Conservation (phyloP, 2,797 vertebrate species). For the Gila robusta region DNA sequence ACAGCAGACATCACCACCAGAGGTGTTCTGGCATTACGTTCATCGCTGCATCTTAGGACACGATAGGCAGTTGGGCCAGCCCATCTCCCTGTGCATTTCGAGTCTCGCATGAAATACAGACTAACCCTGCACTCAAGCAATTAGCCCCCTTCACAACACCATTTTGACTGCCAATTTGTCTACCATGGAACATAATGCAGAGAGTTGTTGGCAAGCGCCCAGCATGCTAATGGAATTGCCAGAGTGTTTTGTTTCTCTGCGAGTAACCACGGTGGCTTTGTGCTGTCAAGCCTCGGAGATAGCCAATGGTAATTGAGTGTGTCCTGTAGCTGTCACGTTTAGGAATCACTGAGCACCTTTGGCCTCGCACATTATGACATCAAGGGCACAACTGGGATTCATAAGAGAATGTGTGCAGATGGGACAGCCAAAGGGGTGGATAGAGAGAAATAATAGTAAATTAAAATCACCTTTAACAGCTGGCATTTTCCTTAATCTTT, state of each 20-base stretch:
- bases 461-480: slow-evolving; percentile 31
- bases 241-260: slow-evolving; percentile 77
- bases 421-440: not conserved
- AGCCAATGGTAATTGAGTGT: slow-evolving; percentile 62
- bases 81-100: slow-evolving; percentile 64
- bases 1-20: slow-evolving; percentile 31
- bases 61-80: slow-evolving; percentile 38
- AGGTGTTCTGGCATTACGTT: slow-evolving; percentile 23
- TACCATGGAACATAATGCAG: slow-evolving; percentile 78
- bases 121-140: slow-evolving; percentile 82
- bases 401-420: slow-evolving; percentile 12
- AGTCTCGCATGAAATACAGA: slow-evolving; percentile 80
- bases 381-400: slow-evolving; percentile 17
- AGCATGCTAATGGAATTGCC: slow-evolving; percentile 80
- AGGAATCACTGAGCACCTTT: slow-evolving; percentile 57
- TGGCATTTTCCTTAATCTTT: slow-evolving; percentile 30
- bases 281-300: slow-evolving; percentile 56
- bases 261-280: slow-evolving; percentile 56
- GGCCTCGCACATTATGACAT: slow-evolving; percentile 39
- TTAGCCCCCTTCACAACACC: slow-evolving; percentile 80
- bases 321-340: slow-evolving; percentile 56
- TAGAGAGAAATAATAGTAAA: slow-evolving; percentile 2
- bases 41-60: slow-evolving; percentile 24
- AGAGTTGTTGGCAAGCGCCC: slow-evolving; percentile 77
- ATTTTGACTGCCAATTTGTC: slow-evolving; percentile 82